Base-by-base conservation (phyloP, 2,888 invertebrate species). In the Drosophila ezoana region DNA sequence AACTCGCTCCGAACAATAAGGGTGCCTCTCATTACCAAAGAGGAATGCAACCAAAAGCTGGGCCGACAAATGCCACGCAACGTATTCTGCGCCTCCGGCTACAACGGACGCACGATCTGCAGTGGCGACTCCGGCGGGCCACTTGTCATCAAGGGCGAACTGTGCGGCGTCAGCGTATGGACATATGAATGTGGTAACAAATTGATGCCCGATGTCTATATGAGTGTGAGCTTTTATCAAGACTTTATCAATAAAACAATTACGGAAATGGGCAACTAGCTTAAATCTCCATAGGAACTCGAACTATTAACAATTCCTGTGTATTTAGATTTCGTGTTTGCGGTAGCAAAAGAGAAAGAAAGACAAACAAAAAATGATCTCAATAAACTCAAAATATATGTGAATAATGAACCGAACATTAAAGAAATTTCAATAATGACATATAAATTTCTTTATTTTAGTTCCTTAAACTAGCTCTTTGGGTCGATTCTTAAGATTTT, bases 91-190 rank as follows among this genome's bases (percentile, higher is more conserved):
- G 77, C 80, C 33, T 18, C 51, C 13, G 58, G 23, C 33, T 67
- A 56, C 14, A 32, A 67, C 6, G 11, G 16, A 0, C 48, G 20
- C 3, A 82, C 77, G 1, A 0, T 73, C 1, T 83, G 79, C 56
- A 3, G 0, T 3, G 83, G 77, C 8, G 83, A 83, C 62, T 80
- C 79, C 0, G 83, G 79, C 1, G 83, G 70, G 1, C 63, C 77
- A 0, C 18, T 82, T 13, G 23, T 80, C 1, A 44, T 40, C 23
- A 16, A 33, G 0, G 35, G 28, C 0, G 20, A 80, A 52, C 33
- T 79, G 2, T 81, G 79, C 44, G 81, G 79, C 18, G 38, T 79
- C 0, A 43, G 9, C 43, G 48, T 52, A 1, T 74, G 74, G 71
- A 79, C 79, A 0, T 62, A n/a, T 35, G 2, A 20, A 10, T 79